Conservation (phyloP, 2,113 vertebrate species). For the Tor tambroides region DNA sequence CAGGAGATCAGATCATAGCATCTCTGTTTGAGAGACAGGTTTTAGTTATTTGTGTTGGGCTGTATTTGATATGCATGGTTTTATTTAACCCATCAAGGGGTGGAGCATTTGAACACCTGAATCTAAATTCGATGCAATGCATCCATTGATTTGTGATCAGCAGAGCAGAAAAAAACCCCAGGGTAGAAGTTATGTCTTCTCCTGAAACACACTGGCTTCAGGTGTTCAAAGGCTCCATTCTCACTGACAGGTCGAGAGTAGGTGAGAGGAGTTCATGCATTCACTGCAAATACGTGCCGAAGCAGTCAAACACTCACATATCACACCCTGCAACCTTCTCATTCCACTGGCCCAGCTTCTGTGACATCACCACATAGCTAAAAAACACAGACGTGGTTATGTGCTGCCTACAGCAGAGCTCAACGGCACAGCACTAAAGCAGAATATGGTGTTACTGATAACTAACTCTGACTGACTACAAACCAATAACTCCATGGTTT, state of each 20-base stretch:
- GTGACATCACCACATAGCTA: slow-evolving; percentile 86
- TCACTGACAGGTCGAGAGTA: not conserved
- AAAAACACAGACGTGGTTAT: slow-evolving; percentile 69
- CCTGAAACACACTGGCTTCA: not conserved
- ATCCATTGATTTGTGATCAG: not conserved
- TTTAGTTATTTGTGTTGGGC: slow-evolving; percentile 5
- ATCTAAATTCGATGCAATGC: not conserved
- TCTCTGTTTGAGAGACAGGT: not conserved
- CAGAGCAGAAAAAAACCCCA: not conserved
- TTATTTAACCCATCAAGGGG: not conserved
- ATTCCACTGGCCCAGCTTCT: slow-evolving; percentile 89
- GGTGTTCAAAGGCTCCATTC: not conserved
- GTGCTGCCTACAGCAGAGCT: not conserved
- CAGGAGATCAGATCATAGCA: not conserved
- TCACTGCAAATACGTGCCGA: slow-evolving; percentile 60
- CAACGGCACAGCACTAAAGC: not conserved
- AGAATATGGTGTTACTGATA: not conserved
- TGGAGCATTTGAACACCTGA: not conserved
- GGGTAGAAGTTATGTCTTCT: not conserved
- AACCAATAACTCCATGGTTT: slow-evolving; percentile 7
- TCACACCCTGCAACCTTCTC: slow-evolving; percentile 84
- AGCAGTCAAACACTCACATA: slow-evolving; percentile 77
- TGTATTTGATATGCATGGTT: not conserved
- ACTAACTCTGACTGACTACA: not conserved
- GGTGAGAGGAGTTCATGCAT: slow-evolving; percentile 44